These are phyloP conservation scores for Anableps anableps DNA, from an alignment of 2,797 vertebrate genomes.

Conservation along the genomic window DNA sequence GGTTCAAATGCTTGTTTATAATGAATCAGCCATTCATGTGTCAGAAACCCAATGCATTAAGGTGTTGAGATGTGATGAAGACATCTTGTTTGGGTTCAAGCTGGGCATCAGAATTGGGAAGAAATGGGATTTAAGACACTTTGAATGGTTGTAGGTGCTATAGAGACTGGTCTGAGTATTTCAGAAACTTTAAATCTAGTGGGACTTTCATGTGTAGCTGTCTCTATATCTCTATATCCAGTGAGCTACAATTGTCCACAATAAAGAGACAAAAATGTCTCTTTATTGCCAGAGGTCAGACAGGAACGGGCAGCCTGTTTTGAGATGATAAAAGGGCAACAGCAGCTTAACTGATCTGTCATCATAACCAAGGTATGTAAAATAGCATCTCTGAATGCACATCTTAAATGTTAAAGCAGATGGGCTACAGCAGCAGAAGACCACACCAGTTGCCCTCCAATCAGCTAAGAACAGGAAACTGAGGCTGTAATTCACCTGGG, in stretches of 20 bases:
- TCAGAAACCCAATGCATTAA: neutral
- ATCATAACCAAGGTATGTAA: neutral
- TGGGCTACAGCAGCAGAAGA: neutral
- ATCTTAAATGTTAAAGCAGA: neutral
- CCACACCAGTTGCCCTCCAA: neutral
- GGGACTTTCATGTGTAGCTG: neutral
- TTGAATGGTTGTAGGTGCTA: neutral
- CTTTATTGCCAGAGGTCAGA: neutral
- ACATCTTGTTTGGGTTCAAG: neutral
- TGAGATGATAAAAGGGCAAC: neutral
- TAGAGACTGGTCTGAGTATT: neutral
- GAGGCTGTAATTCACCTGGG: neutral
- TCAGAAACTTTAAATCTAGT: neutral
- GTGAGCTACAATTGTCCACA: neutral
- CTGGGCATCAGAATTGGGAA: neutral
- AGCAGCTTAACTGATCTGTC: neutral
- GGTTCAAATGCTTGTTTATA: neutral
- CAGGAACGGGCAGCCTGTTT: neutral
- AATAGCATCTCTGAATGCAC: neutral
- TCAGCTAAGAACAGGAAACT: neutral
- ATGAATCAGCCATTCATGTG: neutral
- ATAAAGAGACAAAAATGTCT: neutral
- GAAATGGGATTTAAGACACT: neutral
- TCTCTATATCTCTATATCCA: neutral
- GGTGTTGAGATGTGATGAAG: neutral